phyloP scores from a whole-genome alignment of 30 jellyfish, hydroid and myxozoan species.

The Morbakka virulenta region DNA sequence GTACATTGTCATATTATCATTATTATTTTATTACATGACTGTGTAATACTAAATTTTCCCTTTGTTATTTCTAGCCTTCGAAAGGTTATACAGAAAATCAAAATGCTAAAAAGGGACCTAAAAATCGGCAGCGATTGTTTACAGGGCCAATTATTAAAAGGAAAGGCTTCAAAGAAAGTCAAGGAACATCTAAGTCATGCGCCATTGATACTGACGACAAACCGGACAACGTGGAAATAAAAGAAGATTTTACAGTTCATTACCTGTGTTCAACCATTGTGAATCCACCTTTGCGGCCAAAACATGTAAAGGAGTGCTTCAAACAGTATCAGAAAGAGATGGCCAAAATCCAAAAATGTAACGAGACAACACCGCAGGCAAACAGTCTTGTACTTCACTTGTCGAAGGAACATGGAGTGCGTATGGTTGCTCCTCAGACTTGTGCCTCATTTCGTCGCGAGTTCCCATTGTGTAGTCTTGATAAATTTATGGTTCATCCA shows the following conservation, averaged over 20 bases:
- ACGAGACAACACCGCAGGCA: constrained; percentile 57
- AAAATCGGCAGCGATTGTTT: neutral
- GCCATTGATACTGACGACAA: neutral
- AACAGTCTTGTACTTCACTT: constrained; percentile 41
- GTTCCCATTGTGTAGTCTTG: constrained; percentile 71
- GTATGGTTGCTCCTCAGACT: constrained; percentile 69
- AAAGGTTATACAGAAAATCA: neutral
- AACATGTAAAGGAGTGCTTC: constrained; percentile 78
- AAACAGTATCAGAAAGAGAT: constrained; percentile 82
- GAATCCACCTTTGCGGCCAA: constrained; percentile 82
- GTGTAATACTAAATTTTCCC: too few species aligned
- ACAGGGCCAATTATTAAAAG: neutral
- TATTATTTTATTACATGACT: too few species aligned
- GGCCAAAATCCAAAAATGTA: constrained; percentile 45
- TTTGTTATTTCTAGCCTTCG: too few species aligned
- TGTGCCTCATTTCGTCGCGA: constrained; percentile 58
- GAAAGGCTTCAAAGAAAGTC: neutral
- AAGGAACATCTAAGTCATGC: neutral
- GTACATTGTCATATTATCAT: too few species aligned
- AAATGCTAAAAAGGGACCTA: neutral
- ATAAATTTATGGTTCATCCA: constrained; percentile 60
- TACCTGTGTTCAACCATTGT: constrained; percentile 90
- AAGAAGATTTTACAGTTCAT: constrained; percentile 29
- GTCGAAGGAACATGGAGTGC: constrained; percentile 52
- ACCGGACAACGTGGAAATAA: constrained; percentile 1